A percentile compares a stretch with the other conserved stretches of the same genome.
phyloP scores from a whole-genome alignment of 2,797 vertebrate genomes.

The Phrynocephalus forsythii region DNA sequence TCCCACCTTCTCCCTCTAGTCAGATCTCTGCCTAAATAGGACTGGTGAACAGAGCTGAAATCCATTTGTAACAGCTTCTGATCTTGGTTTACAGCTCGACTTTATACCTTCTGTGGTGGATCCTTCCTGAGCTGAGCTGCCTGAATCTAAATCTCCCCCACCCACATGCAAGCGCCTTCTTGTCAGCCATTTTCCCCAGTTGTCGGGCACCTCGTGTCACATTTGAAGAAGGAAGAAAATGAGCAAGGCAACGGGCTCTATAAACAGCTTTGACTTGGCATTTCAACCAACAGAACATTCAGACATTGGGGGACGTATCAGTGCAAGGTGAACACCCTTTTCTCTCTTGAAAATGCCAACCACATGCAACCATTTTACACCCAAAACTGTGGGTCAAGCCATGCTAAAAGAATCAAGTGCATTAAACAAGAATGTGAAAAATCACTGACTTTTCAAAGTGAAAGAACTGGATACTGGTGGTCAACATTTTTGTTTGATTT shows the following conservation, averaged over 20 bases:
- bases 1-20: conserved; percentile 75
- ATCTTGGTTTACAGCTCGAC: conserved; percentile 96
- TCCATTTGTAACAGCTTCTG: conserved; percentile 92
- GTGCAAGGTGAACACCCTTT: conserved; percentile 11
- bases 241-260: conserved; percentile 71
- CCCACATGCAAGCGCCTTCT: conserved; percentile 53
- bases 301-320: conserved; percentile 28
- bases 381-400: conserved; percentile 57
- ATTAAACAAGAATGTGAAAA: conserved; percentile 9
- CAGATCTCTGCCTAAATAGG: conserved; percentile 78
- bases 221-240: conserved; percentile 60
- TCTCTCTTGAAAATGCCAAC: conserved; percentile 61
- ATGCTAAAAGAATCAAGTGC: conserved; percentile 46
- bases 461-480: conserved; percentile 24
- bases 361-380: conserved; percentile 49
- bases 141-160: conserved; percentile 68
- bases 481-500: conserved; percentile 48
- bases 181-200: conserved; percentile 57
- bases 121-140: conserved; percentile 91
- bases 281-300: conserved; percentile 52
- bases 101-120: conserved; percentile 88
- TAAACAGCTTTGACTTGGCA: conserved; percentile 54
- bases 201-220: conserved; percentile 66
- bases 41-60: conserved; percentile 76
- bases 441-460: conserved; percentile 19